Evolutionary conservation across 1,140 invertebrate genomes (phyloP).

Genomic region (Brachionus rubens): DNA sequence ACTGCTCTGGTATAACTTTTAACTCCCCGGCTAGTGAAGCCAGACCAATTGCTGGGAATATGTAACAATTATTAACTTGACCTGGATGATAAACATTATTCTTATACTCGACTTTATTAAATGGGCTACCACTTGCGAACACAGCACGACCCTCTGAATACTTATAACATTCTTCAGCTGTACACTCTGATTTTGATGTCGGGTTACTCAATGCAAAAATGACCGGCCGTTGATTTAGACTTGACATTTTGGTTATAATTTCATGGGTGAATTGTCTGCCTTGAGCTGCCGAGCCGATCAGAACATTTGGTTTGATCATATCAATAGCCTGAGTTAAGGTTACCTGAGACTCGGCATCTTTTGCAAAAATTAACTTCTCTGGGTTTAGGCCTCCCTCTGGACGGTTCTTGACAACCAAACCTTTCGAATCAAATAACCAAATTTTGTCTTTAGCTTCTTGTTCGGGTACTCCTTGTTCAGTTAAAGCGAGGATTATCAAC

Average conservation of each 20-base stretch:
- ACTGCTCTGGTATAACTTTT: slow-evolving; percentile 54
- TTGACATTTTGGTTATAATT: slow-evolving; percentile 54
- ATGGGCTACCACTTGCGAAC: slow-evolving; percentile 60
- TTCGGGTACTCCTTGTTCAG: slow-evolving; percentile 51
- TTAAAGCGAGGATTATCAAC: slow-evolving; percentile 55
- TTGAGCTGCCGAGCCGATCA: slow-evolving; percentile 58
- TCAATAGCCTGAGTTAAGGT: slow-evolving; percentile 54
- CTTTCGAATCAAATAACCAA: slow-evolving; percentile 58
- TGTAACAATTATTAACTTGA: slow-evolving; percentile 61
- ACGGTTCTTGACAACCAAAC: slow-evolving; percentile 57
- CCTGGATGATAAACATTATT: slow-evolving; percentile 54
- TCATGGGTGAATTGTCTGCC: slow-evolving; percentile 56
- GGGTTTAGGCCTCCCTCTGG: slow-evolving; percentile 54
- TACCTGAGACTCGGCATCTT: too few relatives aligned
- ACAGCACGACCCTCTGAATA: slow-evolving; percentile 52
- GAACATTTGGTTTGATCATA: slow-evolving; percentile 54
- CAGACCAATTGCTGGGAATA: slow-evolving; percentile 60
- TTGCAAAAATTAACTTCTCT: slow-evolving; percentile 55
- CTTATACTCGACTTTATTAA: slow-evolving; percentile 52
- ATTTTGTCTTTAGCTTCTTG: slow-evolving; percentile 55
- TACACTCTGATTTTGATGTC: slow-evolving; percentile 59
- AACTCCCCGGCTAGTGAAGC: slow-evolving; percentile 54
- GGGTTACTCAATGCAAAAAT: slow-evolving; percentile 60
- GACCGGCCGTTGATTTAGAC: slow-evolving; percentile 56
- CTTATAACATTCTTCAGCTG: slow-evolving; percentile 58